A percentile compares a stretch with the other conserved stretches of the same genome.
Conservation (phyloP, 2,113 vertebrate species). For the Rhegmatorhina hoffmannsi region DNA sequence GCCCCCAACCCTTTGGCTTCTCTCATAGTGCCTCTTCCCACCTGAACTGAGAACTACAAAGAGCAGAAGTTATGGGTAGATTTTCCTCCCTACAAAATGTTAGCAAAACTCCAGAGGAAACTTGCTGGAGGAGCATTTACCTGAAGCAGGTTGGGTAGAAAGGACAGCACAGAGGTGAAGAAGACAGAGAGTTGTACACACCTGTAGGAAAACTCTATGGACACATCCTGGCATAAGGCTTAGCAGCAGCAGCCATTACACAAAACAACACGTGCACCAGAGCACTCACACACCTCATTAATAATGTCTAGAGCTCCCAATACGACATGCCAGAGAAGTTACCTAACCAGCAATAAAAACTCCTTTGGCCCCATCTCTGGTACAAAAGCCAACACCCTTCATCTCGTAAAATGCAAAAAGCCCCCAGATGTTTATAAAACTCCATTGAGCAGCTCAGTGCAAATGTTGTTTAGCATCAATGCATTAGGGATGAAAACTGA, state of each 20-base stretch:
- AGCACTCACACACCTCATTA: conserved; percentile 29
- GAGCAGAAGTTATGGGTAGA: background rate
- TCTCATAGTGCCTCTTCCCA: background rate
- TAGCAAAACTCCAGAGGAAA: background rate
- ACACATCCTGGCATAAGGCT: background rate
- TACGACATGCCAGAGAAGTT: conserved; percentile 1
- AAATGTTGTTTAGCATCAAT: background rate
- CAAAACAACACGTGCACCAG: background rate
- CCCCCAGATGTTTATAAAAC: conserved; percentile 35
- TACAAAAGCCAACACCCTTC: conserved; percentile 33
- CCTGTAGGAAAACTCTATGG: background rate
- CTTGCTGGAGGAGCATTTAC: background rate
- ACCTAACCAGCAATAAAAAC: conserved; percentile 56
- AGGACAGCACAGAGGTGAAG: background rate
- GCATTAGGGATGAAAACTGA: background rate
- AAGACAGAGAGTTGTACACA: background rate
- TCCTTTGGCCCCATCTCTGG: background rate
- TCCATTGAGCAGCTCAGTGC: background rate
- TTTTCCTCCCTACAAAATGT: background rate
- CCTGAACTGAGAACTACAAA: fast-evolving
- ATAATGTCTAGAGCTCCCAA: background rate
- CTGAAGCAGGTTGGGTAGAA: background rate
- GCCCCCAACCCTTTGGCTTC: background rate
- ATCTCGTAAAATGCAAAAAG: background rate
- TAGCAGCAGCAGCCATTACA: background rate